These are phyloP conservation scores for Knipowitschia caucasica DNA, from an alignment of 2,797 vertebrate genomes.

Conservation along the genomic window DNA sequence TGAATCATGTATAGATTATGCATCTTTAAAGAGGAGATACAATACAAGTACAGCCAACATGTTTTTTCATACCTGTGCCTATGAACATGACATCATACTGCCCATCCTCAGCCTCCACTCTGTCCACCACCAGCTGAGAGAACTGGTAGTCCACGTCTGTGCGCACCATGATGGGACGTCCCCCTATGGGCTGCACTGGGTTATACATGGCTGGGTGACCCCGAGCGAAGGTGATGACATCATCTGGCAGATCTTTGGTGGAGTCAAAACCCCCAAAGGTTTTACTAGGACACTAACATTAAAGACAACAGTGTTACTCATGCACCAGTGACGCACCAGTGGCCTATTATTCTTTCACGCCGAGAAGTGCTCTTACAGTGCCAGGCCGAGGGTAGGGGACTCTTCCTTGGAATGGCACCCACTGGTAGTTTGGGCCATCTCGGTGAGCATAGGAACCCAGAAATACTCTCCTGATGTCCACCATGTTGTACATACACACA, in stretches of 20 bases:
- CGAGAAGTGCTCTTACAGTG: conserved; percentile 82
- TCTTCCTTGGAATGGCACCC: conserved; percentile 94
- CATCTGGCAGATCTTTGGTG: conserved; percentile 96
- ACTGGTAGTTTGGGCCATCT: conserved; percentile 97
- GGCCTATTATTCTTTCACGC: too few species aligned
- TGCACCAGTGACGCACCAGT: not conserved
- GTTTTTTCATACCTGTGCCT: conserved; percentile 88
- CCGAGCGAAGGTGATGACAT: conserved; percentile 95
- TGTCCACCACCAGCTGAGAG: conserved; percentile 94
- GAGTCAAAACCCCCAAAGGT: conserved; percentile 97
- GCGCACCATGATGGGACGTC: conserved; percentile 92
- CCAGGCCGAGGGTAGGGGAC: conserved; percentile 97
- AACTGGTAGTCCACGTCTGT: conserved; percentile 96
- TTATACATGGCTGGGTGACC: conserved; percentile 98
- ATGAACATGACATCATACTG: conserved; percentile 99
- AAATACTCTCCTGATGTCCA: conserved; percentile 94
- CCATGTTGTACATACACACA: conserved; percentile 97
- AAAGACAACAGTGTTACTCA: not conserved
- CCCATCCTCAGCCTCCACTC: conserved; percentile 96
- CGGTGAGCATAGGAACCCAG: conserved; percentile 95
- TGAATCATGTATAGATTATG: not conserved
- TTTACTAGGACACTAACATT: conserved; percentile 91
- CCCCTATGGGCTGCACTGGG: conserved; percentile 89
- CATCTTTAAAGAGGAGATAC: not conserved
- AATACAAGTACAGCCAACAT: too few species aligned